phyloP scores from a whole-genome alignment of 1,140 invertebrate species.

The Ylistrum balloti region DNA sequence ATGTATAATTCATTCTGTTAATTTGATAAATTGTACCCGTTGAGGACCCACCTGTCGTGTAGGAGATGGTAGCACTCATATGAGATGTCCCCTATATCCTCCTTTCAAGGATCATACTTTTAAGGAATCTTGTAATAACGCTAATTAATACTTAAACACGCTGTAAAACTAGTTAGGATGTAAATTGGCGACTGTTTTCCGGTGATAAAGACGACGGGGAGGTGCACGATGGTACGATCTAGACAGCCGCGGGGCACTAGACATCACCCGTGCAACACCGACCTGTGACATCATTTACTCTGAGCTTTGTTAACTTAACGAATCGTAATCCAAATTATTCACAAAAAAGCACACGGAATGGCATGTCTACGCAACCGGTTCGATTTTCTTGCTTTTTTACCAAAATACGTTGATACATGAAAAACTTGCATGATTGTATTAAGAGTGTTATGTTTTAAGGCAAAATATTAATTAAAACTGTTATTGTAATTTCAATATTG shows the following conservation, averaged over 20 bases:
- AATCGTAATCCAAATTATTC: neutral
- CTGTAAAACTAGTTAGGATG: neutral
- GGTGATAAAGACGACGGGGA: neutral
- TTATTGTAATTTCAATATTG: too few relatives aligned
- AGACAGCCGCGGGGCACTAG: neutral
- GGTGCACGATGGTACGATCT: neutral
- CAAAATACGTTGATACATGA: too few relatives aligned
- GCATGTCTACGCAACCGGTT: too few relatives aligned
- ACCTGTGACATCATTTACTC: neutral
- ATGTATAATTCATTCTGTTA: too few relatives aligned
- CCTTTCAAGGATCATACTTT: neutral
- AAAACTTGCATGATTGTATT: too few relatives aligned
- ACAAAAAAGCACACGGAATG: too few relatives aligned
- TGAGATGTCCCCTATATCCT: conserved; percentile 9
- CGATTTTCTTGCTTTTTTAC: too few relatives aligned
- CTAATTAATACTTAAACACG: conserved; percentile 18
- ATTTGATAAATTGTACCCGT: too few relatives aligned
- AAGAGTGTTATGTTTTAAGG: too few relatives aligned
- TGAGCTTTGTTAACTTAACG: neutral
- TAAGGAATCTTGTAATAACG: neutral
- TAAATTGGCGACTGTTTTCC: neutral
- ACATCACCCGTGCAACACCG: neutral
- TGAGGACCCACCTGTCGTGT: neutral
- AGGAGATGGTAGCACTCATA: neutral
- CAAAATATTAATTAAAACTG: too few relatives aligned